Base-by-base conservation (phyloP, 2,797 vertebrate genomes). In the Bradypus variegatus region DNA sequence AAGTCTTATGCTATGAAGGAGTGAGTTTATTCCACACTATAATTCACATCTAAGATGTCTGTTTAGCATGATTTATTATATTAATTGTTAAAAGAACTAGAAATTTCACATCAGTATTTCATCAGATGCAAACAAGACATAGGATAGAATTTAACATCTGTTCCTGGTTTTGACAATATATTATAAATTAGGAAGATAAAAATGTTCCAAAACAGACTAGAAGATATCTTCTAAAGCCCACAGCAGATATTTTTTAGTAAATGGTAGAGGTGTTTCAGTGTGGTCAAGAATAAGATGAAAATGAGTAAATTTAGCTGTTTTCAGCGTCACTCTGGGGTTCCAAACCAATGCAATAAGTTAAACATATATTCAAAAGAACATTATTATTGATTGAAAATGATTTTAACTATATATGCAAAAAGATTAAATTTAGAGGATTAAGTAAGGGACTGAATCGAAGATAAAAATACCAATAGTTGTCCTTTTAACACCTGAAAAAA, bases 81-180 rank as follows among this genome's bases (percentile, higher is more conserved):
- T 85, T 78, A 86, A 70, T 85, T 75, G 27, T 80, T 84, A 50
- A 77, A 76, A 72, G 73, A 80, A 55, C 13, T 58, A 50, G 60
- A 75, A 89, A 78, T 81, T 85, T 83, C 31, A 78, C 23, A 38
- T 70, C 92, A 86, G 75, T 36, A 83, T 88, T 86, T 95, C 72
- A 67, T 93, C 65, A 88, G 77, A 77, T 38, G 25, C 33, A 58
- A 60, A 48, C 82, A 58, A 79, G 73, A 73, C 6, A 50, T 4
- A 80, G 65, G 70, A 60, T 67, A 75, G 69, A 87, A 84, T 55
- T 55, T 48, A 72, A 62, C 41, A 89, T 58, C 53, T 27, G 14
- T 84, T 78, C 64, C 60, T 90, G 11, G 45, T 91, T 94, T 64
- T 75, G 77, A 53, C 21, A 85, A 92, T 27, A 84, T 27, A 65